Base-by-base conservation (phyloP, 2,113 vertebrate genomes). In the Antidorcas marsupialis region DNA sequence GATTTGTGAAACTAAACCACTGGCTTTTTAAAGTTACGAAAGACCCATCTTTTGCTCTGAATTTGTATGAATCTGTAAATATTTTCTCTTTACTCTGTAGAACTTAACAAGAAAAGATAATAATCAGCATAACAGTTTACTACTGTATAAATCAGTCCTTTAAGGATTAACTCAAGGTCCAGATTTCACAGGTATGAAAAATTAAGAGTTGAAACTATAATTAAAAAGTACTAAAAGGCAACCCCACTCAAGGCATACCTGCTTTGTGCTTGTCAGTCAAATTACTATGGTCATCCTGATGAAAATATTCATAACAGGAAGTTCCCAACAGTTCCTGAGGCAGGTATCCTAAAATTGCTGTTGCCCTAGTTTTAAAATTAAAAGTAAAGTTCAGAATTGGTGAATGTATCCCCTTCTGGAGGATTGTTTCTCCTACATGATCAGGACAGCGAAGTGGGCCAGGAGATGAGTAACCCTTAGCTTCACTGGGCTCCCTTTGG, bases 1-100 rank as follows among this genome's bases (percentile, higher is more conserved):
- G 99, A 99, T 99, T 99, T 99, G 99, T 99, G 99, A 99, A 99
- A 99, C 99, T 99, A 99, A 99, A 99, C 99, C 99, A 99, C 94
- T 99, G 99, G 98, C 99, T 99, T 96, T 99, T 98, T 98, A 99
- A 98, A 6, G 99, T 99, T 98, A 99, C 99, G 97, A 99, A 99
- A 97, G 99, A 99, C 33, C 99, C 99, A 82, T 99, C 99, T 99
- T 99, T 99, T 92, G 99, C 99, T 99, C 99, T 99, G 98, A 99
- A 99, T 96, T 99, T 99, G 99, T 99, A 99, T 98, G 99, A 99
- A 98, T 99, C 99, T 92, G 99, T 99, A 97, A 99, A 99, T 91
- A 99, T 99, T 98, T 99, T 99, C 98, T 99, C 99, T 98, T 99
- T 99, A 95, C 99, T 99, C 99, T 99, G 99, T 97, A 99, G 99